phyloP scores from a whole-genome alignment of 2,797 vertebrate species.

The Erpetoichthys calabaricus region DNA sequence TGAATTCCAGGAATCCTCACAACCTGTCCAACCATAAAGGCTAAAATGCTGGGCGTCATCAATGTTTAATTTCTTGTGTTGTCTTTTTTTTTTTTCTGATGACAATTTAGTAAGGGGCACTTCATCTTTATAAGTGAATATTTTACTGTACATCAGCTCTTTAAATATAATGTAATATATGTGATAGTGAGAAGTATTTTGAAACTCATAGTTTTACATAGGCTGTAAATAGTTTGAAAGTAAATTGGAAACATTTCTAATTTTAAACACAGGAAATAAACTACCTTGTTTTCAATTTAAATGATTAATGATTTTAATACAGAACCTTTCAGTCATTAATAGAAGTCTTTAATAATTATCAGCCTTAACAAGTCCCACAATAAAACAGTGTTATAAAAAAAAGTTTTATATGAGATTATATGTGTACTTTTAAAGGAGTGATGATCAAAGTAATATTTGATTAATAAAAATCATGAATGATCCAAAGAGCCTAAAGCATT shows the following conservation, averaged over 20 bases:
- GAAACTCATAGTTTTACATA: slow-evolving; percentile 62
- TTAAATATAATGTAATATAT: slow-evolving; percentile 77
- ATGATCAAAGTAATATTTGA: too few species aligned
- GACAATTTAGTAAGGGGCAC: slow-evolving; percentile 44
- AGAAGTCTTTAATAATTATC: not conserved
- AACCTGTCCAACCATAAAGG: too few species aligned
- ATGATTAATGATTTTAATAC: slow-evolving; percentile 9
- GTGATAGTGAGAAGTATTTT: slow-evolving; percentile 73
- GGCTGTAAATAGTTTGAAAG: slow-evolving; percentile 73
- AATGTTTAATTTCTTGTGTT: too few species aligned
- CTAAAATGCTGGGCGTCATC: too few species aligned
- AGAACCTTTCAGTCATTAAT: not conserved
- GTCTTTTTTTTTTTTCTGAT: slow-evolving; percentile 33
- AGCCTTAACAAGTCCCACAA: not conserved
- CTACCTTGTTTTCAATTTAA: slow-evolving; percentile 56
- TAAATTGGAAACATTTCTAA: slow-evolving; percentile 56
- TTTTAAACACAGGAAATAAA: slow-evolving; percentile 54
- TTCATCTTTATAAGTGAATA: slow-evolving; percentile 72
- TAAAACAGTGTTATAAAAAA: not conserved
- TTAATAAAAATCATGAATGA: too few species aligned
- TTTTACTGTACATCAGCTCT: slow-evolving; percentile 70
- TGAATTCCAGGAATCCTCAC: too few species aligned
- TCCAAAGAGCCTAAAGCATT: too few species aligned
- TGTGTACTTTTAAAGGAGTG: too few species aligned
- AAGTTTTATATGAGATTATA: too few species aligned